Conservation (phyloP, 2,797 vertebrate species). For the Sebastes dallii region DNA sequence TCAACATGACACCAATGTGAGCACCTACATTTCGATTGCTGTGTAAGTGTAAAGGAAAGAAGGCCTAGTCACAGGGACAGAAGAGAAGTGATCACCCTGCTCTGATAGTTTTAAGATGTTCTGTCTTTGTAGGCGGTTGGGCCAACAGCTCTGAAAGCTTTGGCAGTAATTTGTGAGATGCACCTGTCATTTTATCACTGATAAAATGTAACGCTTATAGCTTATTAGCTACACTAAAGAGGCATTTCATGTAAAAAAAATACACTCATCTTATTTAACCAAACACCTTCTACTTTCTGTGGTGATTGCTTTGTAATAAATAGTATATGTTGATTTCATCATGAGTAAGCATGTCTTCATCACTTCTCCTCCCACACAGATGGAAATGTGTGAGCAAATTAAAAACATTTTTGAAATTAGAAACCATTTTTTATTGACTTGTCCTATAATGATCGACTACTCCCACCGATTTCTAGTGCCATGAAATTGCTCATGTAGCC, state of each 20-base stretch:
- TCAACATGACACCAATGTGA: not conserved
- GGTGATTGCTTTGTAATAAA: not conserved
- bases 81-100: not conserved
- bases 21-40: not conserved
- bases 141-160: not conserved
- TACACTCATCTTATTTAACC: not conserved
- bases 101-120: not conserved
- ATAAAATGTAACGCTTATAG: not conserved
- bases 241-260: not conserved
- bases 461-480: too few relatives aligned
- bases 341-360: not conserved
- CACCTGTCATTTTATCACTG: slow-evolving; percentile 7
- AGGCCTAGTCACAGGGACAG: not conserved
- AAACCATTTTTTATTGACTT: too few relatives aligned
- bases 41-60: not conserved
- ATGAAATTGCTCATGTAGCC: too few relatives aligned
- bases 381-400: not conserved
- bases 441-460: too few relatives aligned
- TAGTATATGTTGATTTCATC: not conserved
- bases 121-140: not conserved
- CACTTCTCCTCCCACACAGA: not conserved
- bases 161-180: not conserved
- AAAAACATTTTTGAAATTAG: not conserved
- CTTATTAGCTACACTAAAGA: not conserved
- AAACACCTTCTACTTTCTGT: not conserved